These are phyloP conservation scores for Erinaceus europaeus DNA, from an alignment of 2,113 vertebrate species.

Conservation along the genomic window DNA sequence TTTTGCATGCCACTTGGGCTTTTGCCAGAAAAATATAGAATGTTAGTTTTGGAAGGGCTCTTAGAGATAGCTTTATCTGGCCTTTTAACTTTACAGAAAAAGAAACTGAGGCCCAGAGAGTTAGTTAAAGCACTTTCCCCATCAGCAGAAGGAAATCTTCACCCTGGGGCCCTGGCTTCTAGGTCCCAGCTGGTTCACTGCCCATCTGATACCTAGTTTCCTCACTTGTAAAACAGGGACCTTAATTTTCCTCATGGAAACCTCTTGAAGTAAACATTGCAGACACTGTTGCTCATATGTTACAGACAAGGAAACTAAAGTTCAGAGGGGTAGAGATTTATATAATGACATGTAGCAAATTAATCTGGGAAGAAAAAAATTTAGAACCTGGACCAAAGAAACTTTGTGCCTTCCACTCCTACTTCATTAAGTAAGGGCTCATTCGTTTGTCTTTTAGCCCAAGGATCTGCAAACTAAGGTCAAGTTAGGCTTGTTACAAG, in stretches of 20 bases:
- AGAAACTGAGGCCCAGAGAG: not conserved
- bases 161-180: not conserved
- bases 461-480: not conserved
- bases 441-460: not conserved
- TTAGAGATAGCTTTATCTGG: not conserved
- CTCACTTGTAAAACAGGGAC: too few species aligned
- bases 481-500: not conserved
- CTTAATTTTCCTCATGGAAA: too few species aligned
- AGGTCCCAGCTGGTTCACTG: too few species aligned
- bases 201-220: not conserved
- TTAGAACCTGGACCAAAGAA: not conserved
- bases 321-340: too few species aligned
- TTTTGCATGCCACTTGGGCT: not conserved
- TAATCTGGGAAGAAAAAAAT: not conserved
- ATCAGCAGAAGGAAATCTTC: not conserved
- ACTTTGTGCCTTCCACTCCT: not conserved
- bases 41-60: not conserved
- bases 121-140: not conserved
- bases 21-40: not conserved
- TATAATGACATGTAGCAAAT: not conserved
- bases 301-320: too few species aligned
- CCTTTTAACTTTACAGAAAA: not conserved
- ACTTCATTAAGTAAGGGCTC: not conserved
- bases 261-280: too few species aligned
- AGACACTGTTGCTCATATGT: too few species aligned